Percentiles rank a stretch among this genome's conserved stretches.
Conservation (phyloP, 1,140 invertebrate genomes). For the Procambarus clarkii region DNA sequence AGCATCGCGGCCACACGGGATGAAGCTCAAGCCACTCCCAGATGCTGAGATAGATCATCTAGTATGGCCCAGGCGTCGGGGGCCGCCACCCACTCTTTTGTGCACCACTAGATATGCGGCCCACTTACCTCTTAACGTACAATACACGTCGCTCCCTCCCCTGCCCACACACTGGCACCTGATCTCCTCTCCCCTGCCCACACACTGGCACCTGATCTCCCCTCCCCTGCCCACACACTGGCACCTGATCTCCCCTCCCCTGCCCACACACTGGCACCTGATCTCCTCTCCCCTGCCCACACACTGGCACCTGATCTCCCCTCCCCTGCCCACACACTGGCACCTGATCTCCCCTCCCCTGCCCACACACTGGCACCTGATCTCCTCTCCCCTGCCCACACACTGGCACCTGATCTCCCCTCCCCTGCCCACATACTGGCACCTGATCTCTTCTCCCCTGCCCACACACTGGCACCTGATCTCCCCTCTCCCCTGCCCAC, state of each 20-base stretch:
- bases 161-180: too few species aligned
- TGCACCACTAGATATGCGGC: neutral
- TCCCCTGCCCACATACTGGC: neutral
- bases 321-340: neutral
- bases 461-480: too few species aligned
- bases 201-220: neutral
- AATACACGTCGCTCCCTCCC: neutral
- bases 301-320: too few species aligned
- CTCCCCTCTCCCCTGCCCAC: too few species aligned
- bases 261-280: too few species aligned
- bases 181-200: too few species aligned
- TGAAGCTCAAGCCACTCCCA: neutral
- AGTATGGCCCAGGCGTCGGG: neutral
- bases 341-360: neutral
- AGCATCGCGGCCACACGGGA: neutral
- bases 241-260: neutral
- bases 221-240: neutral
- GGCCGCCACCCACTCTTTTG: neutral
- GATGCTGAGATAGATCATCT: neutral
- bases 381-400: neutral
- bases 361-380: neutral
- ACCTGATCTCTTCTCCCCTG: neutral
- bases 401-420: neutral
- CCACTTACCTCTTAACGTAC: conserved; percentile 5
- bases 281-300: too few species aligned